Conservation (phyloP, 2,113 vertebrate species). For the Actinemys pallida region DNA sequence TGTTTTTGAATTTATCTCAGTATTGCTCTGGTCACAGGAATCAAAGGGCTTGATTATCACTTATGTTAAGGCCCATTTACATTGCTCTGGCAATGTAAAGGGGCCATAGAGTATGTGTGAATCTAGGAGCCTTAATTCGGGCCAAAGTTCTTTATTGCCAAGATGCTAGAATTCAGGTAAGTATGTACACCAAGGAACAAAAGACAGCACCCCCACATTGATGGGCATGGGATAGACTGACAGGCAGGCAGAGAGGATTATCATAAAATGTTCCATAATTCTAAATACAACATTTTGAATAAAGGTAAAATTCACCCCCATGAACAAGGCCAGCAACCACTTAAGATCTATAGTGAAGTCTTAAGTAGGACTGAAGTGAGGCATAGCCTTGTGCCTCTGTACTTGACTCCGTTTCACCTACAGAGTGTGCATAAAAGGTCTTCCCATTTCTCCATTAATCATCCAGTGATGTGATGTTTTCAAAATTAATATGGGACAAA, state of each 20-base stretch:
- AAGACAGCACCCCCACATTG: neutral
- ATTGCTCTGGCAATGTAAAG: neutral
- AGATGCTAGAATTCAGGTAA: neutral
- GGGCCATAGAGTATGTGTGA: neutral
- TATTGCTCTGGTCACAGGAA: neutral
- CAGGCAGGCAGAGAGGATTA: neutral
- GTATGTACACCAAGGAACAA: fast-evolving
- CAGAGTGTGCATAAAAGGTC: neutral
- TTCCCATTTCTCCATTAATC: neutral
- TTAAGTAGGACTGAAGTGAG: neutral
- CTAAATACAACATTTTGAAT: neutral
- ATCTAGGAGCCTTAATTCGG: neutral
- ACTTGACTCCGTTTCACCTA: neutral
- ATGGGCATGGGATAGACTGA: neutral
- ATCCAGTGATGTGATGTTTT: neutral
- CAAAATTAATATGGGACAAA: neutral
- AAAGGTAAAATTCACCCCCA: neutral
- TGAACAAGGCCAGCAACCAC: neutral
- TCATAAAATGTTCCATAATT: neutral
- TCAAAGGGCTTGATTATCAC: neutral
- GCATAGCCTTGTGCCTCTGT: neutral
- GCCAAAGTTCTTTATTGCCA: neutral
- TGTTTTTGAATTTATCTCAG: neutral
- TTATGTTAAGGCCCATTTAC: neutral
- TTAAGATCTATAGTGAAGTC: neutral